Evolutionary conservation across 1,140 invertebrate species (phyloP).

Genomic region (Drosophila sproati): DNA sequence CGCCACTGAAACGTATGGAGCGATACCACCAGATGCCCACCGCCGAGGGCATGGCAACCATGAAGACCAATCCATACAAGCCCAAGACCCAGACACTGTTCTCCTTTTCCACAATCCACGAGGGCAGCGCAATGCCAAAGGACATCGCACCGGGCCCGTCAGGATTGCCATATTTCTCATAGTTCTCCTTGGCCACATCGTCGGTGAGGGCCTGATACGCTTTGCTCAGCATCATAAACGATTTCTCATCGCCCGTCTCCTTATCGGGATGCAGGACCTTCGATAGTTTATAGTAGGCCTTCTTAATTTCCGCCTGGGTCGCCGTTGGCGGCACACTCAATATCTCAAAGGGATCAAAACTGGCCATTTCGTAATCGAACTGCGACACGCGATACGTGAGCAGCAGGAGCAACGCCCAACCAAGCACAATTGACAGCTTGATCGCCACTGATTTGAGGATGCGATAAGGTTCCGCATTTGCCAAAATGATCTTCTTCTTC

Average conservation of each 20-base stretch:
- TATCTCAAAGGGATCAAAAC: slow-evolving; percentile 99
- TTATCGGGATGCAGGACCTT: slow-evolving; percentile 98
- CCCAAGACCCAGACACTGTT: slow-evolving; percentile 99
- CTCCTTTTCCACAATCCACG: slow-evolving; percentile 99
- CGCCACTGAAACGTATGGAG: slow-evolving; percentile 97
- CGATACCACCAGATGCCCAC: slow-evolving; percentile 99
- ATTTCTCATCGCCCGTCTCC: slow-evolving; percentile 97
- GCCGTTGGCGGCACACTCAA: slow-evolving; percentile 94
- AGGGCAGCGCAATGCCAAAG: slow-evolving; percentile 99
- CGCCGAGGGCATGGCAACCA: slow-evolving; percentile 97
- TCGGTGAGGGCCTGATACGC: slow-evolving; percentile 97
- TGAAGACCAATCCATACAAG: slow-evolving; percentile 98
- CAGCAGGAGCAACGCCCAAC: slow-evolving; percentile 95
- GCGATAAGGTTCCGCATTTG: slow-evolving; percentile 94
- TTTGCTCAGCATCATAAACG: slow-evolving; percentile 99
- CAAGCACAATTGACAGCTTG: slow-evolving; percentile 89
- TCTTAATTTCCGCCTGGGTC: slow-evolving; percentile 95
- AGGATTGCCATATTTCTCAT: slow-evolving; percentile 99
- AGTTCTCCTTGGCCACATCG: slow-evolving; percentile 98
- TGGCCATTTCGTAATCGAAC: slow-evolving; percentile 98
- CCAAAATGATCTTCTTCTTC: slow-evolving; percentile 92
- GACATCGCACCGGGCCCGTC: slow-evolving; percentile 99
- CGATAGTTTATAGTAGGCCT: slow-evolving; percentile 96
- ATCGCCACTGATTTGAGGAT: slow-evolving; percentile 90
- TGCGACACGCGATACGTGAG: slow-evolving; percentile 98